phyloP scores from a whole-genome alignment of 2,797 vertebrate species.

The Pampus argenteus region DNA sequence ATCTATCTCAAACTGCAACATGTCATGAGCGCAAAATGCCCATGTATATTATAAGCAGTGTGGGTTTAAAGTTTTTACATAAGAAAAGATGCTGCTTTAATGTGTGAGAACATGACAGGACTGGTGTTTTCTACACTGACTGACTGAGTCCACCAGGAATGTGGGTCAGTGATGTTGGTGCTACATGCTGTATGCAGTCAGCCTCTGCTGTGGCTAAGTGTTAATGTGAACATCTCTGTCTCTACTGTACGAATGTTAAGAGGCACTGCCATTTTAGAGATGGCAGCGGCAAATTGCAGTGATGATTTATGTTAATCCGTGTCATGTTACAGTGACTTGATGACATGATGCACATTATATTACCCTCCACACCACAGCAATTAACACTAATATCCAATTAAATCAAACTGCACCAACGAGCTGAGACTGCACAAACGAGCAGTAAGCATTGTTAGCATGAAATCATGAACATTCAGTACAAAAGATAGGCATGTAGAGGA shows the following conservation, averaged over 20 bases:
- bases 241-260: constrained; percentile 41
- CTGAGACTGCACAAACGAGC: constrained; percentile 29
- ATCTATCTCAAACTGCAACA: constrained; percentile 39
- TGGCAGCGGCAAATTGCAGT: constrained; percentile 66
- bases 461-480: constrained; percentile 60
- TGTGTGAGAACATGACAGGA: constrained; percentile 18
- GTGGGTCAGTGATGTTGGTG: constrained; percentile 63
- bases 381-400: constrained; percentile 78
- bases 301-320: constrained; percentile 77
- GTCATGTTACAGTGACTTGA: constrained; percentile 70
- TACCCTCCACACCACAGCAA: constrained; percentile 66
- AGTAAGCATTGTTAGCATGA: constrained; percentile 57
- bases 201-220: constrained; percentile 43
- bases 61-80: constrained; percentile 27
- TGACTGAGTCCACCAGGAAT: constrained; percentile 50
- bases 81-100: constrained; percentile 16
- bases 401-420: constrained; percentile 59
- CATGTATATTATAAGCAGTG: constrained; percentile 18
- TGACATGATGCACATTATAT: constrained; percentile 70
- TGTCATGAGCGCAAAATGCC: constrained; percentile 49
- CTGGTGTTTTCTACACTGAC: constrained; percentile 32
- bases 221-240: constrained; percentile 53
- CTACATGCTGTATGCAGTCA: constrained; percentile 33
- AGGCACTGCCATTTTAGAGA: constrained; percentile 62
- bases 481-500: constrained; percentile 38